Evolutionary conservation across 2,113 vertebrate species (phyloP), one percentile per base, ranked within the genome.

Genomic region (Pelecanoides urinatrix): DNA sequence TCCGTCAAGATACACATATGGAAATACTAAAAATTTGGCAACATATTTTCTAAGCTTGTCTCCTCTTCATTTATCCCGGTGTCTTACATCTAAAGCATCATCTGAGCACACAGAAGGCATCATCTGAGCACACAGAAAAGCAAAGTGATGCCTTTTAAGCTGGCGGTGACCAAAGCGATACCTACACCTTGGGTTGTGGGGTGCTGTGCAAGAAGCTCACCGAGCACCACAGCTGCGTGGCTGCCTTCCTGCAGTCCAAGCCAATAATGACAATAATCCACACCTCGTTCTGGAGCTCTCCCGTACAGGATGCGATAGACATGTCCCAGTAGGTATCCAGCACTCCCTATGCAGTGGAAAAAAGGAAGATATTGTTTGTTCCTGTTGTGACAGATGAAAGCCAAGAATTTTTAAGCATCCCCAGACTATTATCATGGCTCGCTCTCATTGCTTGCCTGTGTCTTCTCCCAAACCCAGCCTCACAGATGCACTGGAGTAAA

Each of bases 181-280:
- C 40, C 56, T 19, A 1, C 58, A 56, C 18, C 42, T 45, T 21
- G n/a, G 70, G 74, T 2, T 16, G 52, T 55, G 86, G 32, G 55
- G 23, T 40, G 63, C 25, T 58, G 68, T 3, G 19, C 18, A 18
- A 47, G 77, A 26, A 74, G 53, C 22, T 67, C 50, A n/a, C 63
- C 0, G 0, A 75, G 42, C 17, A 62, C 29, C 42, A 2, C 0
- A 12, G 68, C 17, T 30, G 10, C 0, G 0, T 27, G 40, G 22
- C 67, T 29, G 44, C 38, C n/a, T 73, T 22, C 3, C 0, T 26
- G 36, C 13, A 2, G 15, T 50, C 55, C 81, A 55, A 42, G 29
- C 6, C 84, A 38, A 3, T 9, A 10, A 34, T 4, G 8, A 40
- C 25, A 38, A 62, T 4, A 79, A 67, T 81, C 73, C 61, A 16